Percentiles rank a stretch among this genome's conserved stretches.
Conservation (phyloP, 2,888 invertebrate species). For the Phrixothrix hirtus region DNA sequence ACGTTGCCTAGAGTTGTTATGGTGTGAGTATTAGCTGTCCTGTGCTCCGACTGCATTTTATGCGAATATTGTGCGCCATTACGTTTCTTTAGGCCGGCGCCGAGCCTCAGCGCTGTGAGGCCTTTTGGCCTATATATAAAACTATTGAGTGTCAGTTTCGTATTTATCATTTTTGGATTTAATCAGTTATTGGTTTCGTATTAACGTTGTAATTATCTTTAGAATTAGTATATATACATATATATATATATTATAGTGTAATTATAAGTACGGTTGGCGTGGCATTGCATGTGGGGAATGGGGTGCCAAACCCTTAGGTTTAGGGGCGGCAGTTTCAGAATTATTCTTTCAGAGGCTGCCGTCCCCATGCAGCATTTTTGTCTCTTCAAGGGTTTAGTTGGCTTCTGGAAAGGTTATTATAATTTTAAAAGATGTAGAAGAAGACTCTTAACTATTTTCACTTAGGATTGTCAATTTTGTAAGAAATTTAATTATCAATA, state of each 20-base stretch:
- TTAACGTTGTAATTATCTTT: slow-evolving; percentile 36
- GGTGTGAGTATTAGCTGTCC: slow-evolving; percentile 58
- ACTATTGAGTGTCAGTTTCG: slow-evolving; percentile 52
- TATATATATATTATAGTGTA: too few species aligned
- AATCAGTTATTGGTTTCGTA: slow-evolving; percentile 29
- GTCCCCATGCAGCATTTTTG: slow-evolving; percentile 63
- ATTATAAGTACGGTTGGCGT: slow-evolving; percentile 38
- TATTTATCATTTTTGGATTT: slow-evolving; percentile 41
- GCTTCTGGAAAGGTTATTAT: slow-evolving; percentile 81
- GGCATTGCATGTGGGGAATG: slow-evolving; percentile 44
- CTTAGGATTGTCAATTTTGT: slow-evolving; percentile 41
- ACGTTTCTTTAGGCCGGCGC: slow-evolving; percentile 56
- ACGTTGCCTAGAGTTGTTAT: slow-evolving; percentile 58
- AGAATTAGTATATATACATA: slow-evolving; percentile 45
- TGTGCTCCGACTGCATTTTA: slow-evolving; percentile 51
- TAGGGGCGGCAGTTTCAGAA: slow-evolving; percentile 25
- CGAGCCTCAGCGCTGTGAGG: slow-evolving; percentile 48
- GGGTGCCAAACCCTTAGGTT: slow-evolving; percentile 27
- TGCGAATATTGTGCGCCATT: slow-evolving; percentile 58
- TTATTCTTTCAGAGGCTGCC: slow-evolving; percentile 29
- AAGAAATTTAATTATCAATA: slow-evolving; percentile 35
- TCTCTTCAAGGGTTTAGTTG: slow-evolving; percentile 74
- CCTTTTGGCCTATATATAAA: slow-evolving; percentile 47
- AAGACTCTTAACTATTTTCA: slow-evolving; percentile 54
- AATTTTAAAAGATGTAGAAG: slow-evolving; percentile 77